Conservation (phyloP, 30 jellyfish, hydroid and myxozoan genomes). For the Catostylus mosaicus region DNA sequence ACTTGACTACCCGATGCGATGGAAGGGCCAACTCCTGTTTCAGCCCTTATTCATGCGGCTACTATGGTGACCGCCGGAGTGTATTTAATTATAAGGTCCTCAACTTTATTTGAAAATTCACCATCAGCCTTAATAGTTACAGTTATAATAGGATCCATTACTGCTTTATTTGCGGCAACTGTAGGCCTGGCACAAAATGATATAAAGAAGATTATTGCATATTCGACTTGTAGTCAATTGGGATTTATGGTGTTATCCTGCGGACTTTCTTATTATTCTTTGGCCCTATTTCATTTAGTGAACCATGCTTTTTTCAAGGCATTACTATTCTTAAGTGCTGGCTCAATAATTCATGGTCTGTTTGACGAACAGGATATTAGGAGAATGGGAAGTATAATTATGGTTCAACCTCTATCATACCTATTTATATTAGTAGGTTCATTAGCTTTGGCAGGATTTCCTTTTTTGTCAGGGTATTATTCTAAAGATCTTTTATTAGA, state of each 20-base stretch:
- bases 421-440: slow-evolving; percentile 53
- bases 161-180: slow-evolving; percentile 51
- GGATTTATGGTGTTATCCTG: slow-evolving; percentile 64
- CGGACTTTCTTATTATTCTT: slow-evolving; percentile 33
- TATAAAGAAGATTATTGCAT: slow-evolving; percentile 57
- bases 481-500: slow-evolving; percentile 63
- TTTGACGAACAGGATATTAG: slow-evolving; percentile 67
- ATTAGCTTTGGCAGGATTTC: slow-evolving; percentile 56
- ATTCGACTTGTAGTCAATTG: slow-evolving; percentile 69
- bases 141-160: neutral
- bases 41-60: slow-evolving; percentile 84
- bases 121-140: slow-evolving; percentile 7
- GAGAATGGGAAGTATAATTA: slow-evolving; percentile 29
- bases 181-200: slow-evolving; percentile 55
- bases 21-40: slow-evolving; percentile 86
- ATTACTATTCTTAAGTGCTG: slow-evolving; percentile 47
- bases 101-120: slow-evolving; percentile 50
- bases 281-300: slow-evolving; percentile 33
- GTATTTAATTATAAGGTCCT: slow-evolving; percentile 40
- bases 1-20: slow-evolving; percentile 81
- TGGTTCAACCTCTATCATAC: slow-evolving; percentile 20
- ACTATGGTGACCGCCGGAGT: slow-evolving; percentile 81
- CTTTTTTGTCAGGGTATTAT: slow-evolving; percentile 64
- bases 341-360: slow-evolving; percentile 49
- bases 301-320: slow-evolving; percentile 69